Conservation (phyloP, 2,797 vertebrate species). For the Tadarida brasiliensis region DNA sequence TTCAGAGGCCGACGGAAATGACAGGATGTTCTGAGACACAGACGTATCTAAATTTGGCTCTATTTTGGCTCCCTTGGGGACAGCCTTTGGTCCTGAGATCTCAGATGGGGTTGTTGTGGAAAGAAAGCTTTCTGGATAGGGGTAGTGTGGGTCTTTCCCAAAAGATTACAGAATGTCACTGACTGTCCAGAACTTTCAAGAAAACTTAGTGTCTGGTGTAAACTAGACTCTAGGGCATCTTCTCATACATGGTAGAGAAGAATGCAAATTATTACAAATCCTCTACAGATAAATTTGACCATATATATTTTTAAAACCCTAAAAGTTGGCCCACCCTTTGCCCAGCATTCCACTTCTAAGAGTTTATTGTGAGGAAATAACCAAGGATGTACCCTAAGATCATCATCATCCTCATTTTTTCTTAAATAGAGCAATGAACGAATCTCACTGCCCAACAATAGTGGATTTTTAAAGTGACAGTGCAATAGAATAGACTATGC, state of each 20-base stretch:
- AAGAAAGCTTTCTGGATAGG: slow-evolving; percentile 43
- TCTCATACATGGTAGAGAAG: neutral
- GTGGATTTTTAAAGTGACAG: neutral
- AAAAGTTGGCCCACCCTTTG: slow-evolving; percentile 10
- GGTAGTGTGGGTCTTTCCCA: slow-evolving; percentile 76
- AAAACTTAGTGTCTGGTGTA: slow-evolving; percentile 67
- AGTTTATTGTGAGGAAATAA: slow-evolving; percentile 8
- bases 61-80: slow-evolving; percentile 45
- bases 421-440: neutral
- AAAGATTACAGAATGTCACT: slow-evolving; percentile 76
- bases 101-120: slow-evolving; percentile 27
- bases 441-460: neutral
- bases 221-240: neutral
- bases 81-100: neutral
- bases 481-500: neutral
- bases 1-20: neutral
- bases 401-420: neutral
- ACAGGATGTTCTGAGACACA: neutral
- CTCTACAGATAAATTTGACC: neutral
- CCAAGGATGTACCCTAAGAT: neutral
- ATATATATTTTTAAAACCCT: neutral
- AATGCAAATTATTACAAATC: neutral
- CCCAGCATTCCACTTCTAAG: neutral
- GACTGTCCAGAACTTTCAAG: slow-evolving; percentile 80
- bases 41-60: neutral